Evolutionary conservation across 2,888 invertebrate species (phyloP).

Genomic region (Drosophila yooni): DNA sequence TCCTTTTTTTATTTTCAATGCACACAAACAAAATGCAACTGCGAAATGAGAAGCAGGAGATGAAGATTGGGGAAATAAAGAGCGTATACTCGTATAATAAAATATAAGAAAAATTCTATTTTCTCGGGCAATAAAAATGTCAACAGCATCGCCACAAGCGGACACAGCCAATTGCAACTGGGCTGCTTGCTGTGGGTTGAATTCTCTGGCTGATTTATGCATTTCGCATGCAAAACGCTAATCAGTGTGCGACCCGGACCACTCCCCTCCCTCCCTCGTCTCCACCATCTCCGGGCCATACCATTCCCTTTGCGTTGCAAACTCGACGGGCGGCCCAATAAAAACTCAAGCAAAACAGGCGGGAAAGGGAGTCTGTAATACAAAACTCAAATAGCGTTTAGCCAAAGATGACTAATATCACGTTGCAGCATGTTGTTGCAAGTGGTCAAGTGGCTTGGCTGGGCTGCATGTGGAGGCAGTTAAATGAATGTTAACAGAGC

Average conservation of each 20-base stretch:
- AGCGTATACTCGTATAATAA: slow-evolving; percentile 31
- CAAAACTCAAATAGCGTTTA: slow-evolving; percentile 72
- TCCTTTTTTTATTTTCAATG: neutral
- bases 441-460: slow-evolving; percentile 62
- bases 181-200: slow-evolving; percentile 36
- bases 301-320: neutral
- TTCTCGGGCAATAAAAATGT: slow-evolving; percentile 80
- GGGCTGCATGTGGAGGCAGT: slow-evolving; percentile 50
- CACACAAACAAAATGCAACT: slow-evolving; percentile 13
- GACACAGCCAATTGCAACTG: slow-evolving; percentile 57
- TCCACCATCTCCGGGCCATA: neutral
- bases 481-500: slow-evolving; percentile 59
- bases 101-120: slow-evolving; percentile 70
- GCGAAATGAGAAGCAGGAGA: neutral
- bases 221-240: slow-evolving; percentile 78
- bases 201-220: slow-evolving; percentile 68
- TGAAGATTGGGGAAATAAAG: slow-evolving; percentile 2
- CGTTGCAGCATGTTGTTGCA: slow-evolving; percentile 56
- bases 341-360: slow-evolving; percentile 41
- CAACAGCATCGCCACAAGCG: slow-evolving; percentile 64
- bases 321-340: slow-evolving; percentile 50
- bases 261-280: neutral
- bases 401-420: slow-evolving; percentile 76
- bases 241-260: slow-evolving; percentile 58
- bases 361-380: slow-evolving; percentile 46